Conservation (phyloP, 2,797 vertebrate species). For the Gymnodraco acuticeps region DNA sequence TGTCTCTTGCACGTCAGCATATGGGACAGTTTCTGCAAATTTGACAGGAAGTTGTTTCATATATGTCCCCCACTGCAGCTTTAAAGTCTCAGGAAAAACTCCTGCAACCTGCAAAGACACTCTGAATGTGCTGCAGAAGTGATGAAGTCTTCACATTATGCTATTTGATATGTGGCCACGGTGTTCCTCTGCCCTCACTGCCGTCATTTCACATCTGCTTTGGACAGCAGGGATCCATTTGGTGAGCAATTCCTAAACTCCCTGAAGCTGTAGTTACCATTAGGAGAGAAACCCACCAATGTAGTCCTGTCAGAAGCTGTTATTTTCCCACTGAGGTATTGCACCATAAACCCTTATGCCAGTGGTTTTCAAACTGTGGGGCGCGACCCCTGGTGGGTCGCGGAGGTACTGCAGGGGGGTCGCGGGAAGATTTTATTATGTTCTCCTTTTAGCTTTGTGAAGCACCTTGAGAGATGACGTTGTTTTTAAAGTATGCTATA, state of each 20-base stretch:
- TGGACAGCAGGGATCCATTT: conserved; percentile 41
- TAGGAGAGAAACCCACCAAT: conserved; percentile 40
- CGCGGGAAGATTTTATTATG: no score
- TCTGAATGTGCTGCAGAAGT: conserved; percentile 27
- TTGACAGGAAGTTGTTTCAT: no score
- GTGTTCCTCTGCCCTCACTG: conserved; percentile 15
- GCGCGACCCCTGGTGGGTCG: no score
- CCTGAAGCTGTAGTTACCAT: conserved; percentile 43
- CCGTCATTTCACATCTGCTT: conserved; percentile 27
- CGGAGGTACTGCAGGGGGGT: no score
- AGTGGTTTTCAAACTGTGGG: background rate
- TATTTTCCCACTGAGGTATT: conserved; percentile 33
- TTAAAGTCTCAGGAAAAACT: background rate
- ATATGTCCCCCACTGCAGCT: no score
- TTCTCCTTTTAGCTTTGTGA: no score
- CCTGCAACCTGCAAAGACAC: conserved; percentile 8
- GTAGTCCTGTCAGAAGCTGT: conserved; percentile 40
- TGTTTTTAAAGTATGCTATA: no score
- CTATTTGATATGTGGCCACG: conserved; percentile 28
- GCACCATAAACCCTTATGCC: conserved; percentile 45
- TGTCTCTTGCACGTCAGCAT: no score
- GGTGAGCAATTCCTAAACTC: conserved; percentile 44
- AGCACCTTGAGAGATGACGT: no score
- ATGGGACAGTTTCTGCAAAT: no score
- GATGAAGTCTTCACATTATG: conserved; percentile 32